Percentiles rank a stretch among this genome's conserved stretches.
These are phyloP conservation scores for Ophion ventricosus DNA, from an alignment of 2,888 invertebrate genomes.

Conservation along the genomic window DNA sequence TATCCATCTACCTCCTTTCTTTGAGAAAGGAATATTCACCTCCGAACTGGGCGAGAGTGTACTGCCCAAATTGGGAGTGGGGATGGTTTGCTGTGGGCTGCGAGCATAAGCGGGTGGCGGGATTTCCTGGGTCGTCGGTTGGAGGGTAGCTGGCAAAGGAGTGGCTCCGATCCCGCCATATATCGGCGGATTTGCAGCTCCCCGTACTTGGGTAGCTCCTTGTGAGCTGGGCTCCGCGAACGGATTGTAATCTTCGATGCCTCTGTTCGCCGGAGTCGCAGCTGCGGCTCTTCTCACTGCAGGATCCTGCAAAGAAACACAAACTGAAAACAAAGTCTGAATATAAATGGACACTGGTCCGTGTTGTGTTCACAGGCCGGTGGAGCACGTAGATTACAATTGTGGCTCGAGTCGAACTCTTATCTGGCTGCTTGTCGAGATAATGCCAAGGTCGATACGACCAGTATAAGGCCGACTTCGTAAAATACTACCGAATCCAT, in stretches of 20 bases:
- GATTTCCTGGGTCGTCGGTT: slow-evolving; percentile 87
- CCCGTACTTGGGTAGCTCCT: slow-evolving; percentile 84
- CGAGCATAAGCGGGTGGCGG: slow-evolving; percentile 87
- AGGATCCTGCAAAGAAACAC: slow-evolving; percentile 90
- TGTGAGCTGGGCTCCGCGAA: slow-evolving; percentile 91
- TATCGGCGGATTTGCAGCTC: slow-evolving; percentile 84
- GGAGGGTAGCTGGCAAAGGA: slow-evolving; percentile 91
- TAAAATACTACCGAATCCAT: too few species aligned
- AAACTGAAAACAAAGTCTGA: neutral
- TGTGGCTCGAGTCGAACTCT: neutral
- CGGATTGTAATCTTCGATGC: slow-evolving; percentile 97
- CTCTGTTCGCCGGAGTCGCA: slow-evolving; percentile 88
- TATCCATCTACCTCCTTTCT: too few species aligned
- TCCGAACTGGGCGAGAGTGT: slow-evolving; percentile 76
- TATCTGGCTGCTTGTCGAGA: slow-evolving; percentile 18
- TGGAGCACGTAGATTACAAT: too few species aligned
- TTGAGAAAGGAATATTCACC: slow-evolving; percentile 68
- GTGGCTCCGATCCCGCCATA: slow-evolving; percentile 79
- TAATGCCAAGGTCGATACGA: neutral
- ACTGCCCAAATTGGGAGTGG: slow-evolving; percentile 71
- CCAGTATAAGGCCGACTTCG: too few species aligned
- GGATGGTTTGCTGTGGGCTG: slow-evolving; percentile 85
- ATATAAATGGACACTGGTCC: neutral
- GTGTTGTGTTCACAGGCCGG: neutral
- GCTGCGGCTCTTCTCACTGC: slow-evolving; percentile 96